These are phyloP conservation scores for Eupithecia insigniata DNA, from an alignment of 2,888 invertebrate species.

Conservation along the genomic window DNA sequence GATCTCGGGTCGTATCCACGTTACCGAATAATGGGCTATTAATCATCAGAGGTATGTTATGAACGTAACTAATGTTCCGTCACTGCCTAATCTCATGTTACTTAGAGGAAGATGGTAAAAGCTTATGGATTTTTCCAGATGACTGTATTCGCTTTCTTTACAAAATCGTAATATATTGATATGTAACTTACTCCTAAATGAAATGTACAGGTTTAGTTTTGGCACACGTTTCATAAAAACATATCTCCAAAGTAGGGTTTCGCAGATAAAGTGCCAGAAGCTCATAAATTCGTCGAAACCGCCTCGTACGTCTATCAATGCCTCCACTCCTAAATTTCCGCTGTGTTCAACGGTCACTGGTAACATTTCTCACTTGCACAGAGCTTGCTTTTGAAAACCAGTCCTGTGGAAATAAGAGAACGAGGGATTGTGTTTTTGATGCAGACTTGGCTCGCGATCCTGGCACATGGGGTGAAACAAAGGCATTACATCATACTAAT, in stretches of 20 bases:
- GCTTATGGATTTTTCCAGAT: conserved; percentile 12
- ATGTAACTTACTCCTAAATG: neutral
- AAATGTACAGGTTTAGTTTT: conserved; percentile 33
- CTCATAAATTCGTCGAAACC: conserved; percentile 47
- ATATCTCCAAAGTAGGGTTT: conserved; percentile 43
- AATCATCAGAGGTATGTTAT: conserved; percentile 58
- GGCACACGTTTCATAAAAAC: conserved; percentile 42
- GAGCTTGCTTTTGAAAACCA: conserved; percentile 22
- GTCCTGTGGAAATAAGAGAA: conserved; percentile 12
- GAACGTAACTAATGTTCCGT: conserved; percentile 41
- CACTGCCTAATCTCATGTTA: conserved; percentile 28
- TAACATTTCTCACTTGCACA: conserved; percentile 30
- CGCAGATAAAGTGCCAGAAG: conserved; percentile 44
- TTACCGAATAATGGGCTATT: conserved; percentile 67
- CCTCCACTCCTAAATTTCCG: conserved; percentile 46
- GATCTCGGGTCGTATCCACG: conserved; percentile 64
- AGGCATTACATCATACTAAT: conserved; percentile 35
- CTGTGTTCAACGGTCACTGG: conserved; percentile 36
- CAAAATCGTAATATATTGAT: neutral
- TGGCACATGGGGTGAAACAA: conserved; percentile 25
- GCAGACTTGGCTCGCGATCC: conserved; percentile 5
- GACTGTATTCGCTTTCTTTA: conserved; percentile 4
- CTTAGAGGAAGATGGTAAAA: conserved; percentile 12
- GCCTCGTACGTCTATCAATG: conserved; percentile 47
- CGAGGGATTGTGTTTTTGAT: conserved; percentile 13